Evolutionary conservation across 2,113 vertebrate genomes (phyloP).

Genomic region (Phylloscopus trochiloides): DNA sequence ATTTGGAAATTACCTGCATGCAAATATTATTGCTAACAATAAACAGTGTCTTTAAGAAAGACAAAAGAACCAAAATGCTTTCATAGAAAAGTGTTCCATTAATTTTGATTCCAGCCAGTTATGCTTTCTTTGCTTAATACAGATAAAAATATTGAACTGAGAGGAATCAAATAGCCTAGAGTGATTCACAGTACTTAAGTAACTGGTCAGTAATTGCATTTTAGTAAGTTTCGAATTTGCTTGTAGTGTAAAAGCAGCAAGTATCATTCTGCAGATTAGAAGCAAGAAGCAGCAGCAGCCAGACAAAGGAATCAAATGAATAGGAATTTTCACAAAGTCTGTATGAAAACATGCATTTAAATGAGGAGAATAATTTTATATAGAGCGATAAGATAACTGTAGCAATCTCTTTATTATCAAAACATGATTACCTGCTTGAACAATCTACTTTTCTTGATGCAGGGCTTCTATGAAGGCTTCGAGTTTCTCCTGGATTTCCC

Average conservation of each 20-base stretch:
- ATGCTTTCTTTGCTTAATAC: neutral
- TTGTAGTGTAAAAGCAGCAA: neutral
- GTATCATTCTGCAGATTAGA: neutral
- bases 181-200: neutral
- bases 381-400: neutral
- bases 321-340: neutral
- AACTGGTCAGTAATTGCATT: neutral
- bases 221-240: neutral
- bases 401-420: neutral
- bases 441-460: slow-evolving; percentile 91
- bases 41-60: neutral
- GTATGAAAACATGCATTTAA: neutral
- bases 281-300: neutral
- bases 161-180: neutral
- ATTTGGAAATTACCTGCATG: neutral
- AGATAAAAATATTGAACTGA: neutral
- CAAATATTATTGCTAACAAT: neutral
- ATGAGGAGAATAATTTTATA: neutral
- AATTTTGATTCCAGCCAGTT: neutral
- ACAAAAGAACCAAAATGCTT: neutral
- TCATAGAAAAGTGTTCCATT: neutral
- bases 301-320: neutral
- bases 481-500: slow-evolving; percentile 99
- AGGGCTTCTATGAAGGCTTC: slow-evolving; percentile 99
- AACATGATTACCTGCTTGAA: slow-evolving; percentile 44